Evolutionary conservation across 2,888 invertebrate species (phyloP), one percentile per base, ranked within the genome.

Genomic region (Pogonocherus hispidulus): DNA sequence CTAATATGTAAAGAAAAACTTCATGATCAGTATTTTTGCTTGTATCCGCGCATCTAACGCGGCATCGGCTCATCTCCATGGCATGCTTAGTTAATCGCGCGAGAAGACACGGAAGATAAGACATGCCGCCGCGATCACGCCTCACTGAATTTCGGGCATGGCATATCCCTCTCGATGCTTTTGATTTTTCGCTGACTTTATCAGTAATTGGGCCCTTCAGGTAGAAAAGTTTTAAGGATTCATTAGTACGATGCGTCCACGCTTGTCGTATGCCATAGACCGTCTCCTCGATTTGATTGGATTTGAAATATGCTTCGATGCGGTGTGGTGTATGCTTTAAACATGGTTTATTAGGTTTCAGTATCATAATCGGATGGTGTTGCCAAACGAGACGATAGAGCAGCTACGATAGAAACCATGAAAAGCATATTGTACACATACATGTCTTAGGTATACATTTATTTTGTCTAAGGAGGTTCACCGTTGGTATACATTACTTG

Each of bases 21-120:
- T n/a, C n/a, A n/a, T n/a, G n/a, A n/a, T n/a, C n/a, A n/a, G n/a
- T n/a, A 27, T 27, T 27, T 27, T 27, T 5, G 4, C 27, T 27
- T 8, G 27, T 41, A 16, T n/a, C 41, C 14, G 41, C 41, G n/a
- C 41, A 11, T 41, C 41, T 41, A 41, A 5, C 14, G 16, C 14
- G n/a, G 14, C 41, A 16, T 5, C 52, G 27, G 14, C 32, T 14
- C 70, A 74, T 75, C 70, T 75, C 67, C 66, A 62, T 66, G 67
- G 63, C 72, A 72, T 67, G 74, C 73, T 72, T 69, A 73, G 72
- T 76, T 78, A 76, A 77, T 78, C 74, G 70, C 66, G 68, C 69
- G 72, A 75, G 70, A 71, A 70, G 20, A 55, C 66, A 66, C 67
- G 63, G 68, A 68, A 70, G 70, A 76, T 78, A 74, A 77, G 72